These are phyloP conservation scores for Microctenopoma lineatum DNA, from an alignment of 2,797 vertebrate genomes.

Conservation along the genomic window DNA sequence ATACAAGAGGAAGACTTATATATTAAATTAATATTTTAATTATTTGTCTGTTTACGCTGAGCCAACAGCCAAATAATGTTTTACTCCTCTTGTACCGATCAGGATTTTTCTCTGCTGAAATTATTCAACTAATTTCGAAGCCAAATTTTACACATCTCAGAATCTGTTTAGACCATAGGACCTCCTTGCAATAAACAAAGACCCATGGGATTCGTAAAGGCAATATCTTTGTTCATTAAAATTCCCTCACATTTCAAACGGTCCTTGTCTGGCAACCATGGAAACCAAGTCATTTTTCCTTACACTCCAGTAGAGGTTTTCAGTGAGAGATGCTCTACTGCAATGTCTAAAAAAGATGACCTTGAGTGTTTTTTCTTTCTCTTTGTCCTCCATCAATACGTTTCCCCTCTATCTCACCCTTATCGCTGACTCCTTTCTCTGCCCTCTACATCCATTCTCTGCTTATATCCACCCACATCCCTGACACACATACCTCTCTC, in stretches of 20 bases:
- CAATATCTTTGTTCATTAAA: slow-evolving; percentile 45
- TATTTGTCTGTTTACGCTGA: neutral
- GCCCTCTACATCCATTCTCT: slow-evolving; percentile 46
- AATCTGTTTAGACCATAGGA: slow-evolving; percentile 3
- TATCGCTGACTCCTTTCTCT: slow-evolving; percentile 48
- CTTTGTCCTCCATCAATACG: slow-evolving; percentile 58
- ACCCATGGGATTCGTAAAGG: slow-evolving; percentile 34
- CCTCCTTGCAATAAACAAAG: slow-evolving; percentile 34
- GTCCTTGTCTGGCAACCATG: slow-evolving; percentile 73
- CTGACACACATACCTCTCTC: slow-evolving; percentile 29
- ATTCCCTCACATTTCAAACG: slow-evolving; percentile 46
- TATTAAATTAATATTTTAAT: no score
- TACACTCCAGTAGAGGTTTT: slow-evolving; percentile 40
- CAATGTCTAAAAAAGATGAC: slow-evolving; percentile 68
- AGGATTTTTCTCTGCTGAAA: neutral
- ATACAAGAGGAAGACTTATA: no score
- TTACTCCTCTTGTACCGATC: neutral
- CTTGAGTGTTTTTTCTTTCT: slow-evolving; percentile 62
- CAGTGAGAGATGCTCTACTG: slow-evolving; percentile 39
- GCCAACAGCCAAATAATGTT: no score
- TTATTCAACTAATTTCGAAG: slow-evolving; percentile 17
- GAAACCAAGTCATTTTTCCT: slow-evolving; percentile 64
- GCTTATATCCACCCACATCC: slow-evolving; percentile 31
- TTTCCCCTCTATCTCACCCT: slow-evolving; percentile 36
- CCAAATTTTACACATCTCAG: slow-evolving; percentile 26